phyloP scores from a whole-genome alignment of 2,113 vertebrate genomes.

The Paraplagusia blochii region DNA sequence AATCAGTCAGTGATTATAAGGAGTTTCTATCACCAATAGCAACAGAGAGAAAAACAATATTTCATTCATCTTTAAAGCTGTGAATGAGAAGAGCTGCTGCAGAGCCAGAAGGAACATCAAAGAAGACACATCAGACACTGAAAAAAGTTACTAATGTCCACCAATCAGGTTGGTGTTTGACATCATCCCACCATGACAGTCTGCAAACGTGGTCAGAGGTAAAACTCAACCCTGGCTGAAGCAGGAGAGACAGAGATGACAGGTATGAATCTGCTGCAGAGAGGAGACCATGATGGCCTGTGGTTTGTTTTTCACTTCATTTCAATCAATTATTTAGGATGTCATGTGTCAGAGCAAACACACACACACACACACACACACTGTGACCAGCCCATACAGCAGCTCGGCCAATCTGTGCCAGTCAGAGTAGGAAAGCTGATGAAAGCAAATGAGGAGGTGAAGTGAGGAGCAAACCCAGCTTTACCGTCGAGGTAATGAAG shows the following conservation, averaged over 20 bases:
- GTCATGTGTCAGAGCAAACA: conserved; percentile 52
- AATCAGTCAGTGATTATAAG: no score
- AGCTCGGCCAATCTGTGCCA: not conserved
- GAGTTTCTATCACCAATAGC: no score
- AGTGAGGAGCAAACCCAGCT: conserved; percentile 16
- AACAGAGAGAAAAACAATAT: no score
- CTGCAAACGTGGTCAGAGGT: not conserved
- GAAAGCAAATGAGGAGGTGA: conserved; percentile 6
- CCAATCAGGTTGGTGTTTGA: no score
- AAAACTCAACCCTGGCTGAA: not conserved
- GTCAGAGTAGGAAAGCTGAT: not conserved
- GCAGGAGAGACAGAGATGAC: not conserved
- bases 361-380: not conserved
- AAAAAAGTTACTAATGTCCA: no score
- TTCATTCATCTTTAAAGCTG: not conserved
- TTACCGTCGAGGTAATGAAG: conserved; percentile 35
- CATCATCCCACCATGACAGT: not conserved
- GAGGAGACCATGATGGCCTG: conserved; percentile 14
- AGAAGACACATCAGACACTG: not conserved
- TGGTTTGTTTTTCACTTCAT: conserved; percentile 60
- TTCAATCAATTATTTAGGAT: conserved; percentile 72
- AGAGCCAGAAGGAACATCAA: not conserved
- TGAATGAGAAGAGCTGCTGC: not conserved
- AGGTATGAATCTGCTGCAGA: conserved; percentile 18
- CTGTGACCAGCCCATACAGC: conserved; percentile 8